Base-by-base conservation (phyloP, 2,797 vertebrate genomes). In the Schizopygopsis malacanthus region DNA sequence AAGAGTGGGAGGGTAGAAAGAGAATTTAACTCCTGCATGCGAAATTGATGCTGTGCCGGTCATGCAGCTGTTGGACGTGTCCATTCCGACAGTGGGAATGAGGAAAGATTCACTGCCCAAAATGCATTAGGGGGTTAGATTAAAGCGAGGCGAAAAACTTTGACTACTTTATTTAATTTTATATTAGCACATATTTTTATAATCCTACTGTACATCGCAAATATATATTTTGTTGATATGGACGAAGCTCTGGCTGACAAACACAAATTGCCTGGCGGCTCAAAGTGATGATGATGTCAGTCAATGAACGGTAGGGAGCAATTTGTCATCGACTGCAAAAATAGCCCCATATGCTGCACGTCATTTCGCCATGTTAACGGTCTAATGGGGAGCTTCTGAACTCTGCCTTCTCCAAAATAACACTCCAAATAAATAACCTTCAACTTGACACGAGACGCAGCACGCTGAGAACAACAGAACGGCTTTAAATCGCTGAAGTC, bases 11-110 rank as follows among this genome's bases (percentile, higher is more conserved):
- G 59, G 41, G 41, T 9, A 61, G 47, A 73, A 67, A 73, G 28
- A 39, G 43, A 82, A 65, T 6, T 28, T 81, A 69, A 71, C 79
- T 85, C 71, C 85, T 70, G 43, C 77, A 79, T 79, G 71, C 80
- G 69, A 77, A 87, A 87, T 88, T 72, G 71, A 89, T 89, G 47
- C 83, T 59, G 72, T 72, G 54, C 65, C 39, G 11, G 78, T 54
- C 75, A 85, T 65, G 71, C 59, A 79, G 56, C 73, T 37, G 43
- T 52, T 69, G 79, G 39, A 78, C 37, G 61, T 65, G 83, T 83
- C 85, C 16, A 6, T 56, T 85, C 85, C 78, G 72, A 87, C 69
- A 54, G 45, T 79, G 50, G 59, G 41, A 61, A 28, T 11, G 45
- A 83, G 81, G 37, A 70, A 56, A 63, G 52, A 86, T 84, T 77